Evolutionary conservation across 2,888 invertebrate species (phyloP).

Genomic region (Sinohyriopsis cumingii): DNA sequence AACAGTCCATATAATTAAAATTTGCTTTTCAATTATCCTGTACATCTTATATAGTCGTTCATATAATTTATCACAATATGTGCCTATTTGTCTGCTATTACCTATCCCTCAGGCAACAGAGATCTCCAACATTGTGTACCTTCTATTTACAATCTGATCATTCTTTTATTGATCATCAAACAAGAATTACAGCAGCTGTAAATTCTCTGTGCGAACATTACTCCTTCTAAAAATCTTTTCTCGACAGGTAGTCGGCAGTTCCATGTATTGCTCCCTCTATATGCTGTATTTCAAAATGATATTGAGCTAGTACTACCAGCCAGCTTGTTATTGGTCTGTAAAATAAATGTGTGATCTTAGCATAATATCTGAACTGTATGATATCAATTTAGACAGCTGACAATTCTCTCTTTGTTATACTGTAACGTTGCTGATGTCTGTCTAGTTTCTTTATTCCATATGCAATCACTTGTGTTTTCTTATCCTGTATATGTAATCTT

Average conservation of each 20-base stretch:
- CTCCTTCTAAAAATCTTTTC: conserved; percentile 3
- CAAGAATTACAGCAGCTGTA: conserved; percentile 5
- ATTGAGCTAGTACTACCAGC: conserved; percentile 7
- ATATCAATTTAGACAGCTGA: conserved; percentile 13
- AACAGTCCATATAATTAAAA: too few species aligned
- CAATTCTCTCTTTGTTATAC: conserved; percentile 16
- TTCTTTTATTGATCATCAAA: not conserved
- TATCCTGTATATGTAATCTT: conserved; percentile 15
- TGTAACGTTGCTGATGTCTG: conserved; percentile 9
- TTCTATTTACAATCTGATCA: conserved; percentile 7
- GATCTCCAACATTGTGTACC: conserved; percentile 8
- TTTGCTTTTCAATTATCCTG: too few species aligned
- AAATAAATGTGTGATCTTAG: conserved; percentile 3
- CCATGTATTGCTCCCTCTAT: conserved; percentile 8
- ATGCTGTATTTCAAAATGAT: conserved; percentile 11
- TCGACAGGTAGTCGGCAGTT: conserved; percentile 12
- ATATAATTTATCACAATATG: too few species aligned
- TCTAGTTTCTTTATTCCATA: conserved; percentile 8
- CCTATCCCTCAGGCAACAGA: too few species aligned
- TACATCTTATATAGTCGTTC: too few species aligned
- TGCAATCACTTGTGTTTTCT: conserved; percentile 9
- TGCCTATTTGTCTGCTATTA: too few species aligned
- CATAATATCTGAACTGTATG: conserved; percentile 10
- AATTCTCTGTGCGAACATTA: not conserved
- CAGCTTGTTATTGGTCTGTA: conserved; percentile 12